Evolutionary conservation across 2,888 invertebrate genomes (phyloP), one percentile per base, ranked within the genome.

Genomic region (Meta bourneti): DNA sequence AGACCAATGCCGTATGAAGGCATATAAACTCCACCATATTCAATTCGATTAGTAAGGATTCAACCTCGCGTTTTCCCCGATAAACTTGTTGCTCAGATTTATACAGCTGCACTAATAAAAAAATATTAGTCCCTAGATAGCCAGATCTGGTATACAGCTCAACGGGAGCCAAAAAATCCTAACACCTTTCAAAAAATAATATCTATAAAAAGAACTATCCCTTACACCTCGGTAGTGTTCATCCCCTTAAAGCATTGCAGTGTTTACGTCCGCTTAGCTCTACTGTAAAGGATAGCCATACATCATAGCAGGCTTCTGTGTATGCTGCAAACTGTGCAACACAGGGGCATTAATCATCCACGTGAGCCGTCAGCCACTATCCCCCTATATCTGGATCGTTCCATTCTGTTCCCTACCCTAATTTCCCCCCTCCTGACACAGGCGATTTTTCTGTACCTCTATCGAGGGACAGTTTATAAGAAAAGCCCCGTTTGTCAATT

Each of bases 291-390:
- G 82, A 92, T 92, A 92, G 89, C 89, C 78, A 92, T 92, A 92
- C 92, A 92, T 92, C 92, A 92, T 92, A 89, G 82, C 48, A 83
- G 79, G 89, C 92, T 89, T 92, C 92, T 85, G 92, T 81, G 79
- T 61, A 61, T 83, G 83, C 83, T 78, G 81, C 81, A 91, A 79
- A 91, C 86, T 81, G 88, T 77, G 91, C 80, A 81, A 92, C 84
- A 84, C 84, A 88, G 88, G 87, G 84, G 69, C 91, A 92, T 92
- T 92, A 92, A 92, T 92, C 91, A 92, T 92, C 91, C 91, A 77
- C 74, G 75, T 79, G 91, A 92, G 91, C 91, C 91, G 91, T 91
- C 91, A 91, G 81, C 72, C 70, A 34, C 34, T 48, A n/a, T 20
- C 61, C 79, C 72, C 71, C 52, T 80, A 88, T 89, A 83, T 89